These are phyloP conservation scores for Alauda arvensis DNA, from an alignment of 2,797 vertebrate species.

Conservation along the genomic window DNA sequence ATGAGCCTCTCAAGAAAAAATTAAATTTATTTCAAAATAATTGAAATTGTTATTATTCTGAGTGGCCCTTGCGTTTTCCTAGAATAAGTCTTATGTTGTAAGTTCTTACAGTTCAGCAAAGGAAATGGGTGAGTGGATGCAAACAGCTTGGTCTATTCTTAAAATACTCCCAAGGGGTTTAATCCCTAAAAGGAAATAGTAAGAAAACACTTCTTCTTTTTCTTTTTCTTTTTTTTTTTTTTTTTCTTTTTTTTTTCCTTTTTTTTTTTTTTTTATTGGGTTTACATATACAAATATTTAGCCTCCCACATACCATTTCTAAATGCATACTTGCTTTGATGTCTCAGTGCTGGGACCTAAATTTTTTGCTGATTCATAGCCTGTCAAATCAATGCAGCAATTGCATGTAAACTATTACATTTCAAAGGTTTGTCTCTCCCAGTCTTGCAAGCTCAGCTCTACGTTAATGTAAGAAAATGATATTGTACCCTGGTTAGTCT, in stretches of 20 bases:
- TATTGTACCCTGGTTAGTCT: not conserved
- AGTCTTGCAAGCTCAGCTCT: not conserved
- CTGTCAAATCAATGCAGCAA: constrained; percentile 11
- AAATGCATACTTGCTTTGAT: not conserved
- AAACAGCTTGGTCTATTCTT: not conserved
- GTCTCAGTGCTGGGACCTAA: not conserved
- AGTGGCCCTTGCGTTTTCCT: not conserved
- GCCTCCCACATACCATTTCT: not conserved
- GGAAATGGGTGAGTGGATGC: not conserved
- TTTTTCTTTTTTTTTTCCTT: too few species aligned
- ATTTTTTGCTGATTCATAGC: constrained; percentile 38
- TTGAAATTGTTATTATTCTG: not conserved
- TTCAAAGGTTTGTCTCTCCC: constrained; percentile 1
- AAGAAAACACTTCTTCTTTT: not conserved
- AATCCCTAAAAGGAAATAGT: not conserved
- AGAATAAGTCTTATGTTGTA: not conserved
- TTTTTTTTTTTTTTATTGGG: not conserved
- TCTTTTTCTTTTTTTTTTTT: too few species aligned
- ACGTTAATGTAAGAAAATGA: not conserved
- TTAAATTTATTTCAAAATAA: constrained; percentile 7
- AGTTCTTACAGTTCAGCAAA: not conserved
- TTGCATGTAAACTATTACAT: not conserved
- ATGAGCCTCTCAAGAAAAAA: not conserved
- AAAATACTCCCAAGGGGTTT: not conserved
- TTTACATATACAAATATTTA: constrained; percentile 1